Evolutionary conservation across 2,113 vertebrate genomes (phyloP).

Genomic region (Ursus arctos): DNA sequence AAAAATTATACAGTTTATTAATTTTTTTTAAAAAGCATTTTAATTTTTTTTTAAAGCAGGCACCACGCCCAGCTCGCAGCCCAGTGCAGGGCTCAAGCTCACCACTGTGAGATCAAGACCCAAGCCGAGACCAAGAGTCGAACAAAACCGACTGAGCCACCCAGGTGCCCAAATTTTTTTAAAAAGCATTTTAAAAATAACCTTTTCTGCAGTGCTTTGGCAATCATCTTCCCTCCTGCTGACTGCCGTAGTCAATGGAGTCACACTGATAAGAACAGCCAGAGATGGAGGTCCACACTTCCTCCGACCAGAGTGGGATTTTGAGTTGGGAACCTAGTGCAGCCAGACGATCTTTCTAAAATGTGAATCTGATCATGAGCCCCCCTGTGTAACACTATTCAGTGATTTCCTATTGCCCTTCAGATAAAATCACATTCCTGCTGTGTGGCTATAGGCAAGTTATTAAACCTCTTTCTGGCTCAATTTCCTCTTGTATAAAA

Average conservation of each 20-base stretch:
- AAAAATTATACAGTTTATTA: background rate
- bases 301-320: background rate
- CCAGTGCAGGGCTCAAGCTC: background rate
- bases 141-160: background rate
- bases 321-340: background rate
- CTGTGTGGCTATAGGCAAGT: slow-evolving; percentile 48
- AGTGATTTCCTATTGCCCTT: slow-evolving; percentile 37
- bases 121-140: background rate
- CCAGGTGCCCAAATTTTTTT: background rate
- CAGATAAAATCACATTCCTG: slow-evolving; percentile 56
- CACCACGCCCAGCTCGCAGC: background rate
- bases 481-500: slow-evolving; percentile 68
- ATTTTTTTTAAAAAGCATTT: background rate
- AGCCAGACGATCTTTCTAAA: background rate
- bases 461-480: slow-evolving; percentile 60
- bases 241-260: background rate
- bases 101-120: background rate
- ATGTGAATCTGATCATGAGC: background rate
- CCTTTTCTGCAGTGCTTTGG: background rate
- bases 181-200: background rate
- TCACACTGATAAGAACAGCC: background rate
- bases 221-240: background rate
- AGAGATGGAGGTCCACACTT: background rate
- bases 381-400: background rate
- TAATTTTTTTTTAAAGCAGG: background rate